These are phyloP conservation scores for Pseudochaenichthys georgianus DNA, from an alignment of 2,797 vertebrate genomes.

Conservation along the genomic window DNA sequence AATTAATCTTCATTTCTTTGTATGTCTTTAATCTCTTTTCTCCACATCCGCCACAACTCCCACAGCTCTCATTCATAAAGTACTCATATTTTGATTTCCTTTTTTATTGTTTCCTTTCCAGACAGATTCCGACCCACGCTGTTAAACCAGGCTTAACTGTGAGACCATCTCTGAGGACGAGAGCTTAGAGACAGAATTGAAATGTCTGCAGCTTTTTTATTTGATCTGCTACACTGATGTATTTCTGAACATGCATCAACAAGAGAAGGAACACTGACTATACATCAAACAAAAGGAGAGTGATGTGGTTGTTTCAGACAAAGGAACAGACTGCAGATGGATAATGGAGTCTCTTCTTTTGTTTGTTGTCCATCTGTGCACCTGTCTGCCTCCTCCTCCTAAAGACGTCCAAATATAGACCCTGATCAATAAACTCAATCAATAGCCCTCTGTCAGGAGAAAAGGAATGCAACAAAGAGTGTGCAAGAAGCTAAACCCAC, in stretches of 20 bases:
- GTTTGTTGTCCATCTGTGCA: constrained; percentile 50
- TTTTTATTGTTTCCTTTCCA: constrained; percentile 9
- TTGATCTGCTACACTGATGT: not conserved
- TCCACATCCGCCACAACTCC: constrained; percentile 11
- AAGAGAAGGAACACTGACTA: not conserved
- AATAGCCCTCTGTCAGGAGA: constrained; percentile 7
- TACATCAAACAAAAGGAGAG: not conserved
- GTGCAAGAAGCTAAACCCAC: not conserved
- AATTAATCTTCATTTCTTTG: constrained; percentile 1
- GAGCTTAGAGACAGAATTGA: not conserved
- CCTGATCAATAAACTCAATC: constrained; percentile 62
- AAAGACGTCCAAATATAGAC: constrained; percentile 22
- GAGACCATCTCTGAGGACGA: constrained; percentile 7
- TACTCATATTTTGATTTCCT: constrained; percentile 1
- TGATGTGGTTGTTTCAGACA: not conserved
- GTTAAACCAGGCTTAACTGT: constrained; percentile 25
- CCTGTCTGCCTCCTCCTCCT: constrained; percentile 31
- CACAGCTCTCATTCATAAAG: constrained; percentile 5
- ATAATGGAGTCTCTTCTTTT: constrained; percentile 22
- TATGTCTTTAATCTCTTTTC: constrained; percentile 38
- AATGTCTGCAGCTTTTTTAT: not conserved
- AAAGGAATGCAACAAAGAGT: constrained; percentile 1
- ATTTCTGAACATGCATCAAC: not conserved
- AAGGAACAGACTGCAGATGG: constrained; percentile 32
- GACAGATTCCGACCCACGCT: not conserved